A percentile compares a stretch with the other conserved stretches of the same genome.
Evolutionary conservation across 2,888 invertebrate genomes (phyloP).

Genomic region (Netelia melanura): DNA sequence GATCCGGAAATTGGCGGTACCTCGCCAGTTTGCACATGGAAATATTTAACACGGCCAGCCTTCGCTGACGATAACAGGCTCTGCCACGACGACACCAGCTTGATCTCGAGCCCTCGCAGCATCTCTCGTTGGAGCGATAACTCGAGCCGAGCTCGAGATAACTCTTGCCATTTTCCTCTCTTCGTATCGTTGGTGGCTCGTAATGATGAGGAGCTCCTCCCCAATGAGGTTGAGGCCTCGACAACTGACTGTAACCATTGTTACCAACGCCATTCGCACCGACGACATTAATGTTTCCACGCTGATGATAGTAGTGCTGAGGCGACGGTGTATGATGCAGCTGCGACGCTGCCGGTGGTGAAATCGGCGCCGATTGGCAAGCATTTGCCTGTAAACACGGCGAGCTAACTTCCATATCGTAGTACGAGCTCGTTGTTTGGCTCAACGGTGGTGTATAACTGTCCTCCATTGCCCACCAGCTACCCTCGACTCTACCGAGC

Average conservation of each 20-base stretch:
- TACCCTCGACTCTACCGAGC: constrained; percentile 85
- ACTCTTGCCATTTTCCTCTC: constrained; percentile 95
- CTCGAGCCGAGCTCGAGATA: constrained; percentile 92
- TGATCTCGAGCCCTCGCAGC: constrained; percentile 91
- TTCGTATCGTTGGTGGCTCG: constrained; percentile 90
- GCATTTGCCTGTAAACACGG: constrained; percentile 80
- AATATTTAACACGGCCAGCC: constrained; percentile 95
- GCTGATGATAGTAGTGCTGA: constrained; percentile 67
- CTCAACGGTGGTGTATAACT: constrained; percentile 78
- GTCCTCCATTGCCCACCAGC: constrained; percentile 84
- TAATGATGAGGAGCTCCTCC: constrained; percentile 83
- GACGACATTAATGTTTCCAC: constrained; percentile 22
- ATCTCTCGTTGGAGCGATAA: constrained; percentile 85
- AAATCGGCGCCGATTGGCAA: constrained; percentile 75
- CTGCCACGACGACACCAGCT: constrained; percentile 91
- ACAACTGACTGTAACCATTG: constrained; percentile 81
- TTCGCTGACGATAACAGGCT: constrained; percentile 93
- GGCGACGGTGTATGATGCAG: constrained; percentile 65
- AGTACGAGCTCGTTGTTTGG: constrained; percentile 79
- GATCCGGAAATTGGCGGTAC: constrained; percentile 95
- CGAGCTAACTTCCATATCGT: constrained; percentile 81
- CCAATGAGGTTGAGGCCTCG: constrained; percentile 83
- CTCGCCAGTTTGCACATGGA: constrained; percentile 96
- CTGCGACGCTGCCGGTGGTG: constrained; percentile 67
- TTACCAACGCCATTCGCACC: constrained; percentile 62